These are phyloP conservation scores for Pachyrhynchus sulphureomaculatus DNA, from an alignment of 1,140 invertebrate genomes.

Conservation along the genomic window DNA sequence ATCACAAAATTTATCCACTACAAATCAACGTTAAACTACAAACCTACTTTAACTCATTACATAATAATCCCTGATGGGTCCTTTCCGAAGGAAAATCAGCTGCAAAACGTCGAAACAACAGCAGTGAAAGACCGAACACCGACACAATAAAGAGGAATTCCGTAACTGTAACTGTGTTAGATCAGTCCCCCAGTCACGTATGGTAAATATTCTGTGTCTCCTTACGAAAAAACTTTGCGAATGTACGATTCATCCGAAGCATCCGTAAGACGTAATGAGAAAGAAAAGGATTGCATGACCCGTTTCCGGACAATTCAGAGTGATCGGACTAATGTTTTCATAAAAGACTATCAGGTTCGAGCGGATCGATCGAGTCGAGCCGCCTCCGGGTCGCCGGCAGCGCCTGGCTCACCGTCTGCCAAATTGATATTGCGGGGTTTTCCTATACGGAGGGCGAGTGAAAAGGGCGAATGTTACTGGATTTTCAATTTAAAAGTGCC, in stretches of 20 bases:
- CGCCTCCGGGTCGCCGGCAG: slow-evolving; percentile 30
- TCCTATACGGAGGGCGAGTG: slow-evolving; percentile 1
- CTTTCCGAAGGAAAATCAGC: slow-evolving; percentile 10
- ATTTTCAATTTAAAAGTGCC: background rate
- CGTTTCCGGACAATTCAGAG: background rate
- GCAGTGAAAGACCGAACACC: background rate
- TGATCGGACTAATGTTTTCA: background rate
- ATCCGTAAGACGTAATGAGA: no score
- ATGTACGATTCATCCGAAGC: no score
- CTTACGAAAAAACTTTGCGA: background rate
- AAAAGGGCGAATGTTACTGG: background rate
- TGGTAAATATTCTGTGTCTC: no score
- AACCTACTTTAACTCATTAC: background rate
- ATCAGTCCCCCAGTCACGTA: background rate
- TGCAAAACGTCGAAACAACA: slow-evolving; percentile 8
- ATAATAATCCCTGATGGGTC: background rate
- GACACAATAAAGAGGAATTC: slow-evolving; percentile 16
- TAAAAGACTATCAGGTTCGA: background rate
- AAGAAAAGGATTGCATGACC: no score
- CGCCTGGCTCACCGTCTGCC: slow-evolving; percentile 31
- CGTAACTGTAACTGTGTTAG: slow-evolving; percentile 17
- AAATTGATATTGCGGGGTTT: slow-evolving; percentile 29
- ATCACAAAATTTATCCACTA: no score
- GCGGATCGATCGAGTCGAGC: slow-evolving; percentile 25
- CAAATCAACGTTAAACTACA: no score